A percentile compares a stretch with the other conserved stretches of the same genome.
phyloP scores from a whole-genome alignment of 2,888 invertebrate genomes.

The Acrobasis consociella region DNA sequence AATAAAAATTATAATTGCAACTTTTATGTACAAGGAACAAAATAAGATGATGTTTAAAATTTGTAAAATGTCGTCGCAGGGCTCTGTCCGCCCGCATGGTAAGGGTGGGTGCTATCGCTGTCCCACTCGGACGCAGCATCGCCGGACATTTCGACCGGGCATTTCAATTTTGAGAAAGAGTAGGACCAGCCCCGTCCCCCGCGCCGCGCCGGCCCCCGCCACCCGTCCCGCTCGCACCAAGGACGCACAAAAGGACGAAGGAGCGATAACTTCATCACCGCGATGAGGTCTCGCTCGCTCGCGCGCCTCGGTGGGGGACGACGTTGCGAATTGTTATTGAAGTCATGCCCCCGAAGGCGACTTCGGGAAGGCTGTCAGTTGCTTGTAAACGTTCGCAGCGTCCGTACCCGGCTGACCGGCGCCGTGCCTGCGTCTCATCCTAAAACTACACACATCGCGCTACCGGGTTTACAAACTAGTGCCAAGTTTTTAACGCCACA shows the following conservation, averaged over 20 bases:
- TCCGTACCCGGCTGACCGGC: slow-evolving; percentile 73
- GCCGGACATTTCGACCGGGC: slow-evolving; percentile 84
- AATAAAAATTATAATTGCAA: neutral
- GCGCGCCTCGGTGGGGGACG: slow-evolving; percentile 79
- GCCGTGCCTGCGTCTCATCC: slow-evolving; percentile 56
- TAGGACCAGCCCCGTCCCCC: slow-evolving; percentile 74
- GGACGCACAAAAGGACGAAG: slow-evolving; percentile 84
- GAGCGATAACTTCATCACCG: slow-evolving; percentile 83
- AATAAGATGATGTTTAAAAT: slow-evolving; percentile 72
- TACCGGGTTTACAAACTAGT: slow-evolving; percentile 66
- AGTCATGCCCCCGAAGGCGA: slow-evolving; percentile 83
- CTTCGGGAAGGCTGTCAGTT: slow-evolving; percentile 83
- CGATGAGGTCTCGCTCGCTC: slow-evolving; percentile 76
- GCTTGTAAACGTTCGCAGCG: slow-evolving; percentile 79
- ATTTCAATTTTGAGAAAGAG: slow-evolving; percentile 84
- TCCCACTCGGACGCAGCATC: slow-evolving; percentile 83
- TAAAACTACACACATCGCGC: slow-evolving; percentile 49
- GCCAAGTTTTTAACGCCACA: slow-evolving; percentile 55
- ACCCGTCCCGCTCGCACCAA: slow-evolving; percentile 73
- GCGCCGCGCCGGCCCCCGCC: slow-evolving; percentile 53
- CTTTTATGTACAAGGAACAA: slow-evolving; percentile 32
- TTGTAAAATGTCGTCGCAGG: slow-evolving; percentile 76
- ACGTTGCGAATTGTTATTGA: slow-evolving; percentile 84
- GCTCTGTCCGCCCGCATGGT: slow-evolving; percentile 78
- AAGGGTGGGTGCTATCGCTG: slow-evolving; percentile 81